Evolutionary conservation across 2,113 vertebrate species (phyloP), one percentile per base, ranked within the genome.

Genomic region (Propithecus coquereli): DNA sequence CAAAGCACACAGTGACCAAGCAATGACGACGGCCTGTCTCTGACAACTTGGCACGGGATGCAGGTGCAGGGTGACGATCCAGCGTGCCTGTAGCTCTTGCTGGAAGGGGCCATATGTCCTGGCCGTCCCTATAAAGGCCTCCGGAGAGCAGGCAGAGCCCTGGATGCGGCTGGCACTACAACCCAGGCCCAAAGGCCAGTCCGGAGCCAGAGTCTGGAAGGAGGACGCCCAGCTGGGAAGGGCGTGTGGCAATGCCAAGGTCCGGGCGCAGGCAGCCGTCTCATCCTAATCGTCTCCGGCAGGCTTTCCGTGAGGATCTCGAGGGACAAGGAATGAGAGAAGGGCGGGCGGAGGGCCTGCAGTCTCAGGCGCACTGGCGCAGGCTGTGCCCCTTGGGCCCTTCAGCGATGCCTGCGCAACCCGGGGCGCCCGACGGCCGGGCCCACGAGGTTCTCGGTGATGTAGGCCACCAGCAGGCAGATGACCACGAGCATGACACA

Each of bases 401-500:
- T 73, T 96, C 93, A 95, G 5, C 93, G 92, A 82, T 92, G 94
- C 70, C 95, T 10, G 85, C 96, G 97, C 57, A 70, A 45, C 47
- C 91, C 97, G 0, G 98, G 96, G 91, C 98, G 90, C 95, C 94
- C 23, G 40, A 97, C 88, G 70, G 98, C 94, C 30, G 99, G 98
- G 96, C 98, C 99, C 99, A 99, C 99, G 97, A 99, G 99, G 98
- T 99, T 99, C 97, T 99, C 99, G 16, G 99, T 99, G 98, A 99
- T 99, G 97, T 99, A 99, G 30, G 99, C 99, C 98, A 99, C 99
- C 54, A 99, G 98, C 88, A 99, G 98, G 98, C 99, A 99, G 97
- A 99, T 99, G 98, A 99, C 99, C 97, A 99, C 99, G 94, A 99
- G 99, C 99, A 99, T 99, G 98, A 99, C 99, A 95, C 99, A 99